These are phyloP conservation scores for Herpetotheres cachinnans DNA, from an alignment of 2,113 vertebrate species.

Conservation along the genomic window DNA sequence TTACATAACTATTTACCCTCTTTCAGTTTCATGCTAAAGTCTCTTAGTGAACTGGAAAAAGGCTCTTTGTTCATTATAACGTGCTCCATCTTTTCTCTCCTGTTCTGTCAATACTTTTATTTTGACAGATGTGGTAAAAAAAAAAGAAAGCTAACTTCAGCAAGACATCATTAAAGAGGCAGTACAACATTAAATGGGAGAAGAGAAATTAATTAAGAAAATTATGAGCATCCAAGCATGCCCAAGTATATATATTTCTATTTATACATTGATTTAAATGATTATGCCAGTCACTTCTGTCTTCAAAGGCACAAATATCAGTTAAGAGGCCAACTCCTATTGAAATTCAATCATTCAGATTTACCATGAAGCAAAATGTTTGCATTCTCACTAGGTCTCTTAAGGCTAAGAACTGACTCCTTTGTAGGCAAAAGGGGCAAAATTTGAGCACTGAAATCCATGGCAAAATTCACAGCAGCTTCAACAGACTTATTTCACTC, in stretches of 20 bases:
- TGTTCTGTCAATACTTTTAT: neutral
- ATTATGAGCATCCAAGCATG: neutral
- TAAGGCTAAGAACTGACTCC: neutral
- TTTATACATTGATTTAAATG: neutral
- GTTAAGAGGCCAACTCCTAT: neutral
- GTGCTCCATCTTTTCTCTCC: neutral
- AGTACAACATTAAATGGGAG: neutral
- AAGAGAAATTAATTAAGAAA: slow-evolving; percentile 35
- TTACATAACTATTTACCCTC: neutral
- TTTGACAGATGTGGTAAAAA: neutral
- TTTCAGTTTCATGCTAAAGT: neutral
- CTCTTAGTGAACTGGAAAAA: slow-evolving; percentile 17
- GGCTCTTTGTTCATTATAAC: neutral
- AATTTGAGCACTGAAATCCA: slow-evolving; percentile 5
- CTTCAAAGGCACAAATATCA: neutral
- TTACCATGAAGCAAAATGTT: neutral
- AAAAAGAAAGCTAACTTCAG: neutral
- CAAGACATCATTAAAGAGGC: neutral
- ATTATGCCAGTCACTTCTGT: neutral
- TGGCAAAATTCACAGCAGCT: neutral
- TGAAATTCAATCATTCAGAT: slow-evolving; percentile 1
- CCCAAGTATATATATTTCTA: neutral
- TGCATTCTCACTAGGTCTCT: neutral
- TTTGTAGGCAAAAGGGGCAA: neutral
- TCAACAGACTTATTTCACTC: neutral